Evolutionary conservation across 1,140 invertebrate genomes (phyloP).

Genomic region (Drosophila yakuba): DNA sequence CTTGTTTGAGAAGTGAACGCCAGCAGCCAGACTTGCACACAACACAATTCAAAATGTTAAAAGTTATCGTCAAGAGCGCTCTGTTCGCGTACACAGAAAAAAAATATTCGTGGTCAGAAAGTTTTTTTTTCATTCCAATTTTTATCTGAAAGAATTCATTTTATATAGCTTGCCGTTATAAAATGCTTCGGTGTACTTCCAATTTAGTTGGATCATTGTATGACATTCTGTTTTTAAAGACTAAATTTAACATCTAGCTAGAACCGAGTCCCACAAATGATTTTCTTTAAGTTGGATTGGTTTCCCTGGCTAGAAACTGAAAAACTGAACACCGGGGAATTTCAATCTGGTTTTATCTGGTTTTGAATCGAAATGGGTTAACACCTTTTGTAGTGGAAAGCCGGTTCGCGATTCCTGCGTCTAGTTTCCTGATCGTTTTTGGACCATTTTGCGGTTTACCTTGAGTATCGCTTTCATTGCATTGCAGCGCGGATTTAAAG

Average conservation of each 20-base stretch:
- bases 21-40: conserved; percentile 58
- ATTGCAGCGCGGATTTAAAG: conserved; percentile 79
- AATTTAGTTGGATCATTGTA: too few relatives aligned
- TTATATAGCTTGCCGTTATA: too few relatives aligned
- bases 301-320: conserved; percentile 1
- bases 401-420: conserved; percentile 68
- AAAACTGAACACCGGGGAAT: neutral
- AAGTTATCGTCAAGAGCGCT: conserved; percentile 81
- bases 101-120: neutral
- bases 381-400: conserved; percentile 57
- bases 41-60: conserved; percentile 83
- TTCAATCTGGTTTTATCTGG: conserved; percentile 38
- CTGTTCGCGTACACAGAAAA: conserved; percentile 23
- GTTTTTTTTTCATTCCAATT: too few relatives aligned
- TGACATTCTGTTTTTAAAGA: too few relatives aligned
- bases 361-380: conserved; percentile 75
- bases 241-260: too few relatives aligned
- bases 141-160: too few relatives aligned
- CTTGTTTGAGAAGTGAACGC: conserved; percentile 76
- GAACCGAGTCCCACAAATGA: too few relatives aligned
- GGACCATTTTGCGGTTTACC: conserved; percentile 62
- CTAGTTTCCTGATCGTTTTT: conserved; percentile 36
- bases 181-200: too few relatives aligned
- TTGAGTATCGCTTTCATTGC: conserved; percentile 61
- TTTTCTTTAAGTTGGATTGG: neutral